Percentiles rank a stretch among this genome's conserved stretches.
Conservation (phyloP, 1,140 invertebrate species). For the Dryas iulia region DNA sequence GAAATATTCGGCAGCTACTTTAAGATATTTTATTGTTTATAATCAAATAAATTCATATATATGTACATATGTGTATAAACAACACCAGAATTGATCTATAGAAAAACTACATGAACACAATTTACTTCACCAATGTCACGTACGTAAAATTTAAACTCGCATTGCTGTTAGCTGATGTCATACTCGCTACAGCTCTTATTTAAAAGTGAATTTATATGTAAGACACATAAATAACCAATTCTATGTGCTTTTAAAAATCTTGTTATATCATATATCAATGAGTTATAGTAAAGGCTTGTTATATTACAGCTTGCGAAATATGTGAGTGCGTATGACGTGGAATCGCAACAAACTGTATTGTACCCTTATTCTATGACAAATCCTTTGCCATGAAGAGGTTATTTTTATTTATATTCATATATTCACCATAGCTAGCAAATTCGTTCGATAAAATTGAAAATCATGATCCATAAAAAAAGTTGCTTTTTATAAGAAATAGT, state of each 20-base stretch:
- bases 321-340: background rate
- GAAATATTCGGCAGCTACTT: background rate
- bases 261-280: slow-evolving; percentile 2
- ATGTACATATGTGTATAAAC: background rate
- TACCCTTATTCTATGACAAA: background rate
- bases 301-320: background rate
- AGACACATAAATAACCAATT: background rate
- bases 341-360: background rate
- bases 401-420: background rate
- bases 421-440: slow-evolving; percentile 1
- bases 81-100: background rate
- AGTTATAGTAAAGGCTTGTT: background rate
- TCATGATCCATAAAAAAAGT: background rate
- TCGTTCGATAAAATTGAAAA: background rate
- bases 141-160: background rate
- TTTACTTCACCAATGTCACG: slow-evolving; percentile 1
- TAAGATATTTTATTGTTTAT: background rate
- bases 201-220: background rate
- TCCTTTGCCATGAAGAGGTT: slow-evolving; percentile 3
- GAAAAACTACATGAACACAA: background rate
- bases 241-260: background rate
- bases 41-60: background rate
- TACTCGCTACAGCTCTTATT: background rate
- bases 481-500: slow-evolving; percentile 12
- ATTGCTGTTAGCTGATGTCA: background rate